These are phyloP conservation scores for Gnathonemus echidnorhynchus DNA, from an alignment of 2,113 vertebrate genomes.

Conservation along the genomic window DNA sequence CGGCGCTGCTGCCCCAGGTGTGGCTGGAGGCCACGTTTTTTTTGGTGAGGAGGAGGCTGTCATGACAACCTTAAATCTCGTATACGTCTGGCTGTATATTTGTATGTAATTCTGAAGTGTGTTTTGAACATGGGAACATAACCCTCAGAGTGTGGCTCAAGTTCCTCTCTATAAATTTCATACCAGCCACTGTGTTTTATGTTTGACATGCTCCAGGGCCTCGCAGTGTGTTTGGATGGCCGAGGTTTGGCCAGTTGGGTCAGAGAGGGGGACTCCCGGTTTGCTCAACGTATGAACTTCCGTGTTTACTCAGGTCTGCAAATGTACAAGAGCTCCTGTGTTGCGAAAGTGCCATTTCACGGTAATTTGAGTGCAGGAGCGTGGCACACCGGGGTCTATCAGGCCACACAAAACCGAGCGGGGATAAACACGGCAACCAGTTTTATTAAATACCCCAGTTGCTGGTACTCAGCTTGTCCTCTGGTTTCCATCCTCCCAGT, in stretches of 20 bases:
- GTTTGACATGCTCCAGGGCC: neutral
- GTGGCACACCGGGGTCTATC: neutral
- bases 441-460: neutral
- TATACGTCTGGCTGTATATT: neutral
- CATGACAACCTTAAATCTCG: neutral
- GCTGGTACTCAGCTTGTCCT: neutral
- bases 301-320: neutral
- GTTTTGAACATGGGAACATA: neutral
- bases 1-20: neutral
- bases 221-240: neutral
- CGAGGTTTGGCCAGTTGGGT: neutral
- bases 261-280: neutral
- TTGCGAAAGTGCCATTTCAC: neutral
- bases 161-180: neutral
- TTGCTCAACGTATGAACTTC: neutral
- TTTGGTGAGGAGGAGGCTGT: neutral
- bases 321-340: neutral
- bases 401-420: neutral
- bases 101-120: neutral
- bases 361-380: neutral
- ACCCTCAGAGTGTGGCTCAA: neutral
- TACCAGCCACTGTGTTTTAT: neutral
- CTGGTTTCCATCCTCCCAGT: neutral
- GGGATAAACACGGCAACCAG: neutral
- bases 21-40: neutral